Conservation (phyloP, 2,888 invertebrate genomes). For the Lasioglossum figueresi region DNA sequence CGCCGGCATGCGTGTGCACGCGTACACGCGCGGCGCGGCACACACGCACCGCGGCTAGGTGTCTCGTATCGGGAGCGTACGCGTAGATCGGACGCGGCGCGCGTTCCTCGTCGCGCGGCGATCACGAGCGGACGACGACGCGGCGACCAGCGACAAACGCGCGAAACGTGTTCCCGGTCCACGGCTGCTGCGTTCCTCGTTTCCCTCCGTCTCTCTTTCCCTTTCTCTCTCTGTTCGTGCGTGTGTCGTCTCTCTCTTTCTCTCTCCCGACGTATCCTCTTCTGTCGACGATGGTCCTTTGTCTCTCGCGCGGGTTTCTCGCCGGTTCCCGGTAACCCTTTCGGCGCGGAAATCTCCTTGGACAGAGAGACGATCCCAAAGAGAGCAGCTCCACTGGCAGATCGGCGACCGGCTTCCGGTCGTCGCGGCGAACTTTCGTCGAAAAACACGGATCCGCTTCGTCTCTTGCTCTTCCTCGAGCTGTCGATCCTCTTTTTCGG, state of each 20-base stretch:
- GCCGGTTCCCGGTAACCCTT: slow-evolving; percentile 46
- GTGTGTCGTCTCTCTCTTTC: not conserved
- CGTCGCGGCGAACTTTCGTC: not conserved
- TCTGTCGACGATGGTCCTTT: slow-evolving; percentile 13
- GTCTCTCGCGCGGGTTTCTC: slow-evolving; percentile 21
- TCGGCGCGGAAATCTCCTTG: slow-evolving; percentile 28
- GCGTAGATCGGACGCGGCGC: slow-evolving; percentile 43
- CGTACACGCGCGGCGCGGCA: slow-evolving; percentile 32
- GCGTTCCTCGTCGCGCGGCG: slow-evolving; percentile 34
- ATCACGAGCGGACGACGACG: slow-evolving; percentile 31
- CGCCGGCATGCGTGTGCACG: slow-evolving; percentile 32
- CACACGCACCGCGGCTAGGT: slow-evolving; percentile 39
- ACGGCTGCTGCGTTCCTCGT: slow-evolving; percentile 8
- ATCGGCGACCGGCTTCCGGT: not conserved
- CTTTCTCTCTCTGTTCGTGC: not conserved
- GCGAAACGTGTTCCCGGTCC: slow-evolving; percentile 46
- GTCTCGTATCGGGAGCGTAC: slow-evolving; percentile 25
- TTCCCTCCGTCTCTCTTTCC: not conserved
- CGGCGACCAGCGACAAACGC: slow-evolving; percentile 54
- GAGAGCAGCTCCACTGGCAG: not conserved
- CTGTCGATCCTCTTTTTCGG: not conserved
- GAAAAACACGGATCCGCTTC: not conserved
- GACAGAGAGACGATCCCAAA: not conserved
- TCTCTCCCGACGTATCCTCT: not conserved
- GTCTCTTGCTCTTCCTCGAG: not conserved